Base-by-base conservation (phyloP, 2,113 vertebrate species). In the Ceyx melanurus region DNA sequence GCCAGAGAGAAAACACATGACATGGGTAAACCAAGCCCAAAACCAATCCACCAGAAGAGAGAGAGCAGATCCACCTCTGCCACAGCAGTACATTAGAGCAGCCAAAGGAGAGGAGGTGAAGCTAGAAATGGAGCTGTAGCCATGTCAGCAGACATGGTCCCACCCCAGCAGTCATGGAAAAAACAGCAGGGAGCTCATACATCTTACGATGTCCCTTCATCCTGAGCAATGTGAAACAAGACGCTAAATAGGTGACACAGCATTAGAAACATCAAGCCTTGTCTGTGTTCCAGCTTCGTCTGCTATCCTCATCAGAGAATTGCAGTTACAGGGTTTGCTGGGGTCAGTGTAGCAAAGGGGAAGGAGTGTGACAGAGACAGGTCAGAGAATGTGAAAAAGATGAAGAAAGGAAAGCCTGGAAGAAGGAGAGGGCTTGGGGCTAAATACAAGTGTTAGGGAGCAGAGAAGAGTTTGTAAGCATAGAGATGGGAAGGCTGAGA, bases 401-500 rank as follows among this genome's bases (percentile, higher is more conserved):
- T 35, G 70, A 29, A 72, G 66, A 76, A 82, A 72, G 37, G 25
- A 64, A 85, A 76, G 56, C 74, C 18, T 2, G 1, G 8, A 21
- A 43, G 19, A 89, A 86, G 40, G 12, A 76, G 43, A 15, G 31
- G 8, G 28, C 17, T 57, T 78, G 23, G 77, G 67, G 29, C 84
- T 92, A 74, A 93, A 71, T 21, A 40, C 81, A 88, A 87, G 79
- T 56, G 68, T 57, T 75, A 82, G 60, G 67, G 87, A 80, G 78
- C n/a, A 91, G 75, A 72, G 61, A 51, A 70, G 64, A 25, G 75
- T 67, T 79, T 89, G 89, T 60, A 42, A 94, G 91, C 71, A 28
- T n/a, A 85, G 56, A 78, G 68, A 93, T 77, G 75, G 89, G 84
- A 91, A 96, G 78, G 65, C 75, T 76, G 91, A 92, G 85, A 89